Base-by-base conservation (phyloP, 2,888 invertebrate species). In the Caenorhabditis sp. region DNA sequence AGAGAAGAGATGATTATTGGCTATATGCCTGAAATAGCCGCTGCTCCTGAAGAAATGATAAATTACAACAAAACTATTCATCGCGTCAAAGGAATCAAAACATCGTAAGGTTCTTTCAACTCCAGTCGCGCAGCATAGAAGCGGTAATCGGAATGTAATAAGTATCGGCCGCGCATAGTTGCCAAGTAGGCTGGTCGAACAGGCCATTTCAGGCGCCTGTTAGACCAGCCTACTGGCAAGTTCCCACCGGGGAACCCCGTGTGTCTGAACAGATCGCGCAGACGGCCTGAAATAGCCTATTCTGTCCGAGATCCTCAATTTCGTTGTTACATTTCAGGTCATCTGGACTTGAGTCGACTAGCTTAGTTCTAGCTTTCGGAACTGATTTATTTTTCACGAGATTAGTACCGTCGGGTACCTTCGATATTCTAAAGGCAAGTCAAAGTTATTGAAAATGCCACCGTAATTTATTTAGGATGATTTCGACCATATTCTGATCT, bases 381-480 rank as follows among this genome's bases (percentile, higher is more conserved):
- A 92, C 97, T 82, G 99, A 99, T 92, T 89, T 99, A 70, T 99
- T 95, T 92, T 97, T 95, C 91, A 98, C 98, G 0, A 92, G 96
- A 81, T 95, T 99, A 66, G 94, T 95, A 63, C 99, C 99, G 6
- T 97, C 97, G 8, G 97, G 96, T 90, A 98, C 96, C 50, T 99
- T 98, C 90, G 99, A 99, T 90, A 93, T 99, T 53, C 91, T 99
- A 45, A 99, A 99, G 80, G 86, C 68, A 37, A 13, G 8, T 11
- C 4, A n/a, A 22, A 24, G 15, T 7, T n/a, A n/a, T n/a, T n/a
- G n/a, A n/a, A n/a, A n/a, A n/a, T n/a, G 15, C 6, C 13, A 11
- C 7, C 11, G n/a, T 70, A 11, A 27, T 26, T 24, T 39, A 13
- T 50, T 32, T 30, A 77, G 71, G 82, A 99, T 90, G 99, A 99